A percentile compares a stretch with the other conserved stretches of the same genome.
Evolutionary conservation across 1,140 invertebrate species (phyloP).

Genomic region (Monochamus saltuarius): DNA sequence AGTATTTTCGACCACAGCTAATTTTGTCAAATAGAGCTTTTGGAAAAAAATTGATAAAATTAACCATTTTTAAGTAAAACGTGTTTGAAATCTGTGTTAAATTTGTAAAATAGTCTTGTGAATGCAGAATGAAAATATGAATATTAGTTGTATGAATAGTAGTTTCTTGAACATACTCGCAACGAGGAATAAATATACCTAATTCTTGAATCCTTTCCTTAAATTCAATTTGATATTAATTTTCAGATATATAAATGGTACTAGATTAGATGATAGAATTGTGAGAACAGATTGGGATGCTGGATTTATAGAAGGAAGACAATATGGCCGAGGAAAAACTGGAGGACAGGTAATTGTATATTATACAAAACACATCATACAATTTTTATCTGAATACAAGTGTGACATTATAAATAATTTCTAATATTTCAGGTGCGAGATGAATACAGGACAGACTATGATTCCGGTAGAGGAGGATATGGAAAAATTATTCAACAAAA

Average conservation of each 20-base stretch:
- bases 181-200: too few species aligned
- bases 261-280: slow-evolving; percentile 93
- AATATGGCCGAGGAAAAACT: slow-evolving; percentile 97
- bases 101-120: too few species aligned
- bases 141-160: too few species aligned
- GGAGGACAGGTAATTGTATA: slow-evolving; percentile 84
- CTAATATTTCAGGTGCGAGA: slow-evolving; percentile 79
- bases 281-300: slow-evolving; percentile 99
- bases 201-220: too few species aligned
- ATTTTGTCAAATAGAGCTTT: too few species aligned
- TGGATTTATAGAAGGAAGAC: slow-evolving; percentile 96
- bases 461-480: slow-evolving; percentile 94
- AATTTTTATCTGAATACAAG: not conserved
- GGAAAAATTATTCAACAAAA: slow-evolving; percentile 91
- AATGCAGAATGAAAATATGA: too few species aligned
- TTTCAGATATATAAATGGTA: slow-evolving; percentile 91
- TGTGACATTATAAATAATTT: not conserved
- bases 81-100: too few species aligned
- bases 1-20: too few species aligned
- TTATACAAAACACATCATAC: not conserved
- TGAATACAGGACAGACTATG: slow-evolving; percentile 97
- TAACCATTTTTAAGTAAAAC: too few species aligned
- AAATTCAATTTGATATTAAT: slow-evolving; percentile 2
- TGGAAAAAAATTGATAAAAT: too few species aligned
- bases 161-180: too few species aligned